These are phyloP conservation scores for Corythaeola cristata DNA, from an alignment of 2,113 vertebrate genomes.

Conservation along the genomic window DNA sequence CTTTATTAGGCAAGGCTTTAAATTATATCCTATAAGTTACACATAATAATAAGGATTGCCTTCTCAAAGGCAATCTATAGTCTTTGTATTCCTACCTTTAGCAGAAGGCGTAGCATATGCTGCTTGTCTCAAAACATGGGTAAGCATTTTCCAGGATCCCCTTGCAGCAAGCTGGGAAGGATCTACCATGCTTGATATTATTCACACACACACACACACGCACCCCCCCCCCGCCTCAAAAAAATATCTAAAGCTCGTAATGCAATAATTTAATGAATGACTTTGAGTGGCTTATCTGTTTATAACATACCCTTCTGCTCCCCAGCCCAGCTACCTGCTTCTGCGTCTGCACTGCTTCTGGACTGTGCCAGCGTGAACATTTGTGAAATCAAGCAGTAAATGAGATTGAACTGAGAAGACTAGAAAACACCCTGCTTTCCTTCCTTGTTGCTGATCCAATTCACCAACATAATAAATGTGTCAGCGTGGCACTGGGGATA, in stretches of 20 bases:
- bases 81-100: background rate
- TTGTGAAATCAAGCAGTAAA: slow-evolving; percentile 16
- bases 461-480: background rate
- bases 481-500: background rate
- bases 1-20: background rate
- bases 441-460: slow-evolving; percentile 16
- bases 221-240: background rate
- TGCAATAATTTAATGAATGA: background rate
- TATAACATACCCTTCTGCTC: background rate
- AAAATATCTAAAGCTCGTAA: background rate
- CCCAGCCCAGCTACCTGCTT: background rate
- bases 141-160: background rate
- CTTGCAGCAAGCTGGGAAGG: background rate
- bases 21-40: background rate
- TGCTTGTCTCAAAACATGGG: background rate
- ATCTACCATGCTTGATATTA: background rate
- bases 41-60: background rate
- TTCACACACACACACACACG: too few species aligned
- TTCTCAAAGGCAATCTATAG: background rate
- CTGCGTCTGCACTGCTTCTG: rapidly evolving
- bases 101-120: background rate
- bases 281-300: background rate
- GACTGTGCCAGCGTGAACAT: background rate
- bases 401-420: background rate
- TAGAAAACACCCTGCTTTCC: background rate